Evolutionary conservation across 2,797 vertebrate genomes (phyloP).

Genomic region (Ciconia nigra): DNA sequence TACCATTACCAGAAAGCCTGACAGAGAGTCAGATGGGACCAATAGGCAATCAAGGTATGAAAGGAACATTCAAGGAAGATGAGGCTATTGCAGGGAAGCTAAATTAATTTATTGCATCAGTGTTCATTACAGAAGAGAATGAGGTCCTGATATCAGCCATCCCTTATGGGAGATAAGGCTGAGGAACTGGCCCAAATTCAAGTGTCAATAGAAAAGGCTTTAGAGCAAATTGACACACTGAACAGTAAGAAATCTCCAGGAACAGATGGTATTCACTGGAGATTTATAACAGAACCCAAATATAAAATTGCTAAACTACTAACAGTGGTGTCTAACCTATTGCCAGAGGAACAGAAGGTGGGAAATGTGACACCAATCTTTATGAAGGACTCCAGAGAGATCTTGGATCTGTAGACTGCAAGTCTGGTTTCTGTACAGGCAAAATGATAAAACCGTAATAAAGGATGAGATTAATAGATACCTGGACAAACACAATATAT

Average conservation of each 20-base stretch:
- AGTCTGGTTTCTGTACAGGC: neutral
- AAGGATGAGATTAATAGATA: neutral
- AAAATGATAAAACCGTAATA: neutral
- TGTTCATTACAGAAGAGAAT: conserved; percentile 55
- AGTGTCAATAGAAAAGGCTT: conserved; percentile 56
- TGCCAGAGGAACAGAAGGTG: conserved; percentile 55
- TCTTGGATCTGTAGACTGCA: neutral
- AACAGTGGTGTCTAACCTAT: conserved; percentile 36
- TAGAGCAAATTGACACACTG: conserved; percentile 42
- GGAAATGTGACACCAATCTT: conserved; percentile 48
- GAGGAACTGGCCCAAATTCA: conserved; percentile 50
- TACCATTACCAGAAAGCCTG: conserved; percentile 14
- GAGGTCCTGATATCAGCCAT: conserved; percentile 30
- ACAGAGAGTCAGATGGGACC: conserved; percentile 43
- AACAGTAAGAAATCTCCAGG: conserved; percentile 52
- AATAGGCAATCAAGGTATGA: conserved; percentile 30
- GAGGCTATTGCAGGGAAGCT: conserved; percentile 37
- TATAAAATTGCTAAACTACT: conserved; percentile 27
- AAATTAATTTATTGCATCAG: conserved; percentile 50
- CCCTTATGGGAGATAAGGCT: conserved; percentile 38
- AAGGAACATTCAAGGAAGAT: conserved; percentile 34
- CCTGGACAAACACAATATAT: neutral
- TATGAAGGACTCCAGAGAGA: conserved; percentile 46
- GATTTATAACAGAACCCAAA: conserved; percentile 51
- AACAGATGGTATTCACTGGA: conserved; percentile 60